These are phyloP conservation scores for Thaumetopoea pityocampa DNA, from an alignment of 1,140 invertebrate genomes.

Conservation along the genomic window DNA sequence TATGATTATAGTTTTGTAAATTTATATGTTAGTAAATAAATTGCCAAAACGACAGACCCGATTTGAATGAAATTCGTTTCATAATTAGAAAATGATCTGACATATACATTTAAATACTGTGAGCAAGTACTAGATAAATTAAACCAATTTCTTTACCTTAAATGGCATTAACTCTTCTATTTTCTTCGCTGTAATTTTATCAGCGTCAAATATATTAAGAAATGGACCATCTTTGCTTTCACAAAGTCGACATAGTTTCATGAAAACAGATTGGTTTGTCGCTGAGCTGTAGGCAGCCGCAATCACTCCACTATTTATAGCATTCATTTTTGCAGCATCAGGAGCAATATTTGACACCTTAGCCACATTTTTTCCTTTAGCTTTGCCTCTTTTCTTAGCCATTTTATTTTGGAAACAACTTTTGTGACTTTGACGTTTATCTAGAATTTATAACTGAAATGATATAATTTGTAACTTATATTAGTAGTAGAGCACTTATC, in stretches of 20 bases:
- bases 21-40: no score
- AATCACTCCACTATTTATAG: constrained; percentile 34
- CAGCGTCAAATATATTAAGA: constrained; percentile 60
- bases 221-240: constrained; percentile 65
- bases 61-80: no score
- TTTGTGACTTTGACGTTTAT: no score
- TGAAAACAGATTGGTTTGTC: constrained; percentile 32
- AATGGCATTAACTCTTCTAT: constrained; percentile 65
- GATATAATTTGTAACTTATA: no score
- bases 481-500: no score
- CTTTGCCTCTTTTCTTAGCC: constrained; percentile 49
- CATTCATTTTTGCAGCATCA: constrained; percentile 19
- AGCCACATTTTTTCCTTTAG: constrained; percentile 29
- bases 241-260: constrained; percentile 62
- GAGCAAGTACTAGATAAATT: no score
- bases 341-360: constrained; percentile 2
- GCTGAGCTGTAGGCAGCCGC: constrained; percentile 32
- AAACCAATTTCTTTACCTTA: no score
- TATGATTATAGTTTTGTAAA: no score
- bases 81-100: no score
- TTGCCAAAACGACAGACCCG: no score
- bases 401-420: constrained; percentile 27
- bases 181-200: constrained; percentile 53
- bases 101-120: no score
- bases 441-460: no score